These are phyloP conservation scores for Tyrophagus putrescentiae DNA, from an alignment of 1,140 invertebrate species.

Conservation along the genomic window DNA sequence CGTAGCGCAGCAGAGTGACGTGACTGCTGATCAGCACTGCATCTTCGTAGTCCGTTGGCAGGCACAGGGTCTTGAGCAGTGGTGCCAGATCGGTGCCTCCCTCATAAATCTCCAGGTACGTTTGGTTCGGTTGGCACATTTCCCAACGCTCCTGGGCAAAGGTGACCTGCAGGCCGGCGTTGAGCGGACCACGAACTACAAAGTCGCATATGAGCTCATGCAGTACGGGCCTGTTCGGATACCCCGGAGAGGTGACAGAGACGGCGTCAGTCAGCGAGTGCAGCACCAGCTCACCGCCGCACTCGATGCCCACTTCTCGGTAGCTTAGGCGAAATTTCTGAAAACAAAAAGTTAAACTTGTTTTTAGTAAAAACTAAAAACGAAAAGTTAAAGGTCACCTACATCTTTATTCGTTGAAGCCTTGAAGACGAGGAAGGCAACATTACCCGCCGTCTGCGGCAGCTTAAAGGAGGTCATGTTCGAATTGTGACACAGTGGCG, in stretches of 20 bases:
- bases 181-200: constrained; percentile 49
- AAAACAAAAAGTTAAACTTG: neutral
- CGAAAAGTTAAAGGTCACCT: no score
- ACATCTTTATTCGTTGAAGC: no score
- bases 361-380: no score
- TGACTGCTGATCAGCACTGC: constrained; percentile 45
- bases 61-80: constrained; percentile 48
- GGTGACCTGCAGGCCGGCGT: constrained; percentile 52
- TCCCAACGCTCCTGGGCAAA: constrained; percentile 51
- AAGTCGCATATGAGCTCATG: constrained; percentile 62
- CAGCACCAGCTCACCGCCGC: constrained; percentile 41
- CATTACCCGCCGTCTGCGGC: no score
- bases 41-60: constrained; percentile 38
- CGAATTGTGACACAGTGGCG: no score
- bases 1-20: constrained; percentile 52
- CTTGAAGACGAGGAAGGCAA: no score
- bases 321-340: constrained; percentile 44
- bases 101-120: constrained; percentile 59
- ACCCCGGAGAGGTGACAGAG: constrained; percentile 47
- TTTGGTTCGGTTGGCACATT: constrained; percentile 29
- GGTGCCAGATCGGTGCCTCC: constrained; percentile 51
- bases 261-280: constrained; percentile 24
- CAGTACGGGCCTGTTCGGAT: constrained; percentile 54
- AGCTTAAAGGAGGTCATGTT: no score
- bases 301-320: constrained; percentile 43